A percentile compares a stretch with the other conserved stretches of the same genome.
Evolutionary conservation across 2,113 vertebrate genomes (phyloP).

Genomic region (Gulo gulo): DNA sequence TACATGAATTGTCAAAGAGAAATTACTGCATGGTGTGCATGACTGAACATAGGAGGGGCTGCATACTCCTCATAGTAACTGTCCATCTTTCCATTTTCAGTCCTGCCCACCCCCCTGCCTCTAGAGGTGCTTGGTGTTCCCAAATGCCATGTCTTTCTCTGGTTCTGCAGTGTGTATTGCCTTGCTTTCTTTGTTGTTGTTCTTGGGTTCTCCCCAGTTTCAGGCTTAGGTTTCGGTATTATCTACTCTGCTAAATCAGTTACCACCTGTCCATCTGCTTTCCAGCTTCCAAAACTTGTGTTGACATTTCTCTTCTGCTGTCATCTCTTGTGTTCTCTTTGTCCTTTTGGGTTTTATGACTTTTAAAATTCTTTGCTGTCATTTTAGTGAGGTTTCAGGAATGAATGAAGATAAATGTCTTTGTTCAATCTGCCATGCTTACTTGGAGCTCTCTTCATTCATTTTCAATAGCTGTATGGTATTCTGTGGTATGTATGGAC

Average conservation of each 20-base stretch:
- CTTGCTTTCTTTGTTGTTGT: not conserved
- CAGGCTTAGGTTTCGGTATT: conserved; percentile 37
- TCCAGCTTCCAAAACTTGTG: conserved; percentile 38
- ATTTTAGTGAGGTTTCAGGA: conserved; percentile 23
- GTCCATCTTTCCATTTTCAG: not conserved
- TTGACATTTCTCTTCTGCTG: conserved; percentile 49
- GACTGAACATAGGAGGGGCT: not conserved
- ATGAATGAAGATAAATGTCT: not conserved
- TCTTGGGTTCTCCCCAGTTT: conserved; percentile 34
- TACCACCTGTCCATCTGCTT: conserved; percentile 27
- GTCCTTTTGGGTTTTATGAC: not conserved
- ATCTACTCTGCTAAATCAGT: conserved; percentile 36
- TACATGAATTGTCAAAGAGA: not conserved
- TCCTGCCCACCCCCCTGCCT: not conserved
- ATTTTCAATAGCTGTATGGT: conserved; percentile 10
- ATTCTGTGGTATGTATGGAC: not conserved
- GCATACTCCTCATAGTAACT: not conserved
- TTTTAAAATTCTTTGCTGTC: conserved; percentile 25
- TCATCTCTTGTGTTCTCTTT: conserved; percentile 27
- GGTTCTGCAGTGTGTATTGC: not conserved
- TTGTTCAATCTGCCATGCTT: not conserved
- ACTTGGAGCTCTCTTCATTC: not conserved
- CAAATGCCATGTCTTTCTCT: not conserved
- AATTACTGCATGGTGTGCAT: not conserved
- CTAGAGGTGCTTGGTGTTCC: not conserved